phyloP scores from a whole-genome alignment of 2,888 invertebrate genomes.

The Oconnorella tubifera region DNA sequence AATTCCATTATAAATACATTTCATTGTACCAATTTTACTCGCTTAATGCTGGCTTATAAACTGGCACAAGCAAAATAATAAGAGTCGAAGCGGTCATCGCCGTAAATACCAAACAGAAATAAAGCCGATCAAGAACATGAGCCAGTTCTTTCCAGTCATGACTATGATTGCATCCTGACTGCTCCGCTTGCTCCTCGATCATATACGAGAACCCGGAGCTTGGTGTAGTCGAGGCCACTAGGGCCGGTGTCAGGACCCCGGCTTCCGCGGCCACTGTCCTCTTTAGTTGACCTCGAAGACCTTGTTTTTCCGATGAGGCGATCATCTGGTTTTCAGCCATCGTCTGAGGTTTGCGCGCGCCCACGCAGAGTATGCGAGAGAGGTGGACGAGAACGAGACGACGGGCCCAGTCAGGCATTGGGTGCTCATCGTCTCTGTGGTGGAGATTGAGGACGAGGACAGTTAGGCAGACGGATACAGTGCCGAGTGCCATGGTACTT shows the following conservation, averaged over 20 bases:
- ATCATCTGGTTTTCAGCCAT: constrained; percentile 17
- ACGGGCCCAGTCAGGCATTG: constrained; percentile 31
- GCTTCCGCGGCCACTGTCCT: constrained; percentile 15
- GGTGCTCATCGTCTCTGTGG: constrained; percentile 31
- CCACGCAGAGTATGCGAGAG: constrained; percentile 30
- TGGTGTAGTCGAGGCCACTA: constrained; percentile 7
- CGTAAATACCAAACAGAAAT: constrained; percentile 35
- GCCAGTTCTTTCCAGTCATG: constrained; percentile 37
- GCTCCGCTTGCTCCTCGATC: constrained; percentile 6
- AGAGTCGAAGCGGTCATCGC: constrained; percentile 33
- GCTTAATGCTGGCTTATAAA: too few species aligned
- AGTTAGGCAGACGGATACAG: constrained; percentile 36
- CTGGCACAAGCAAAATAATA: constrained; percentile 33
- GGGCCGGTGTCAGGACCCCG: constrained; percentile 4
- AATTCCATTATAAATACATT: too few species aligned
- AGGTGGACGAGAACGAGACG: constrained; percentile 32
- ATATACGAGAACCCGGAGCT: constrained; percentile 3
- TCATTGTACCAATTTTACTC: too few species aligned
- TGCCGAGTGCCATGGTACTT: constrained; percentile 37
- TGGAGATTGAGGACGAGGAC: constrained; percentile 36
- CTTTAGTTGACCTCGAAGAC: constrained; percentile 8
- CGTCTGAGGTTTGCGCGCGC: constrained; percentile 29
- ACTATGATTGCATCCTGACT: constrained; percentile 10
- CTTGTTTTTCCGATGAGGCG: constrained; percentile 10
- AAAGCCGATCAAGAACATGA: constrained; percentile 35